These are phyloP conservation scores for Centrocercus urophasianus DNA, from an alignment of 2,113 vertebrate genomes.

Conservation along the genomic window DNA sequence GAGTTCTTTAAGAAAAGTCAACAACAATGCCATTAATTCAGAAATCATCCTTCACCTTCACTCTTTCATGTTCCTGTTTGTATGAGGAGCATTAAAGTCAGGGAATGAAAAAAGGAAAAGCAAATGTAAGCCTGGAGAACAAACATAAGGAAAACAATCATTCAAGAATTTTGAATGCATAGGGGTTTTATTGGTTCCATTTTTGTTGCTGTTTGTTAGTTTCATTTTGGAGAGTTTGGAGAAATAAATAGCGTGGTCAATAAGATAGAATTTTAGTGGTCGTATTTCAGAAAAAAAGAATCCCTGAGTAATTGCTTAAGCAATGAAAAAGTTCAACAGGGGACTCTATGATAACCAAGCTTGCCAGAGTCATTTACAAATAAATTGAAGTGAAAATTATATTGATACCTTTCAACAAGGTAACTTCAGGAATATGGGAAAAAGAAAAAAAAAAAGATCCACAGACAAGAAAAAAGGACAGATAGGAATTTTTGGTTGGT, in stretches of 20 bases:
- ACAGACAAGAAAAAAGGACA: not conserved
- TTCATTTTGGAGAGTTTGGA: not conserved
- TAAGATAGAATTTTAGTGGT: not conserved
- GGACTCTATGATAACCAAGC: not conserved
- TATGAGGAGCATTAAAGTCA: not conserved
- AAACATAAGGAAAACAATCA: not conserved
- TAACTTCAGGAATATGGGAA: not conserved
- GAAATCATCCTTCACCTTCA: not conserved
- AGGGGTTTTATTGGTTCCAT: not conserved
- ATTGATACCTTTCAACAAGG: not conserved
- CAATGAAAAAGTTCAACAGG: not conserved
- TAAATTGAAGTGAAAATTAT: not conserved
- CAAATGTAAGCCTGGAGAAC: not conserved
- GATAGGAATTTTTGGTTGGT: fast-evolving
- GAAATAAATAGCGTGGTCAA: not conserved
- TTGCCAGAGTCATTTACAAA: not conserved
- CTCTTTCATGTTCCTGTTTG: not conserved
- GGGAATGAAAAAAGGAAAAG: not conserved
- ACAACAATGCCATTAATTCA: not conserved
- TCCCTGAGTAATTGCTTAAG: not conserved
- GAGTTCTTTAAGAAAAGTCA: not conserved
- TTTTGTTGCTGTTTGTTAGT: not conserved
- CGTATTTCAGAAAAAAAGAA: not conserved
- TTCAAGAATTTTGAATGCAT: not conserved
- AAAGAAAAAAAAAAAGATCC: not conserved